These are phyloP conservation scores for Troides aeacus DNA, from an alignment of 2,888 invertebrate species.

Conservation along the genomic window DNA sequence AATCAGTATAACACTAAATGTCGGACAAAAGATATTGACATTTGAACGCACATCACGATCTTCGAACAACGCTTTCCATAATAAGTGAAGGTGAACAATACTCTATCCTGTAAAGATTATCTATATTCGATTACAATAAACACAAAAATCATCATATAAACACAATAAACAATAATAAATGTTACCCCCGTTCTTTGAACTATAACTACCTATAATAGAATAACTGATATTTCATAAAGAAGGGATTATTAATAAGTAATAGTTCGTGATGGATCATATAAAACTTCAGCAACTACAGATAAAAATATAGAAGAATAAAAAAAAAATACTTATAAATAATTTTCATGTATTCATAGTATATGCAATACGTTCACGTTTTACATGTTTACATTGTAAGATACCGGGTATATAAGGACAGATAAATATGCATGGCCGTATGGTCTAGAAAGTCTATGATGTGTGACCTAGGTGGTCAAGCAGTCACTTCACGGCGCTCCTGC, in stretches of 20 bases:
- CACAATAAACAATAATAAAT: too few species aligned
- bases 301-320: neutral
- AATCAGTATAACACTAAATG: conserved; percentile 36
- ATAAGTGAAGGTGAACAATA: conserved; percentile 16
- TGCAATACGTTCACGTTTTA: neutral
- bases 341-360: conserved; percentile 1
- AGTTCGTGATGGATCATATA: too few species aligned
- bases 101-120: conserved; percentile 3
- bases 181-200: too few species aligned
- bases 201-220: too few species aligned
- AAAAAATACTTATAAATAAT: neutral
- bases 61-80: conserved; percentile 22
- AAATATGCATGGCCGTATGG: conserved; percentile 41
- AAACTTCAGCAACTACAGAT: too few species aligned
- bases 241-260: too few species aligned
- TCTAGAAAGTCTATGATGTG: conserved; percentile 64
- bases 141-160: neutral
- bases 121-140: conserved; percentile 3
- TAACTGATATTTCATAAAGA: too few species aligned
- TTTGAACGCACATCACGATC: conserved; percentile 27
- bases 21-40: conserved; percentile 21
- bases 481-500: conserved; percentile 52
- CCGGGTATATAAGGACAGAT: conserved; percentile 21
- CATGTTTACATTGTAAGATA: conserved; percentile 9
- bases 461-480: conserved; percentile 69